phyloP scores from a whole-genome alignment of 1,140 invertebrate genomes.

The Brachystomella parvula region DNA sequence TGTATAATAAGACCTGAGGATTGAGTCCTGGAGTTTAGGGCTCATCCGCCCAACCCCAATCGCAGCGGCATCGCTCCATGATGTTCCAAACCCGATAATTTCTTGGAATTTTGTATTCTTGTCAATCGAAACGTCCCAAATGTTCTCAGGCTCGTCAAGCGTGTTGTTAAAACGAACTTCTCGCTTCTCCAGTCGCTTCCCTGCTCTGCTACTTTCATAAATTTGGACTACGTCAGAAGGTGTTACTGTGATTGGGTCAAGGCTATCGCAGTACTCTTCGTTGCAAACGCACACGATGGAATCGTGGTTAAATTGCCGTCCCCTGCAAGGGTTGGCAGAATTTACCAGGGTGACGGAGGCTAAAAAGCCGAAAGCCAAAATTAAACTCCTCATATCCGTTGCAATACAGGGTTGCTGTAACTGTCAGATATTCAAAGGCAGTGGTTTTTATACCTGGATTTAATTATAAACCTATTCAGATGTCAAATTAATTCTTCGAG shows the following conservation, averaged over 20 bases:
- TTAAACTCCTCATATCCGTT: too few species aligned
- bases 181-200: conserved; percentile 24
- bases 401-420: too few species aligned
- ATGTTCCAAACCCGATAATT: conserved; percentile 68
- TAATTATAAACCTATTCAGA: too few species aligned
- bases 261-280: conserved; percentile 69
- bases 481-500: too few species aligned
- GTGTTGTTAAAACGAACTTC: conserved; percentile 19
- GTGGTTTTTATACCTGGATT: too few species aligned
- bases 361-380: too few species aligned
- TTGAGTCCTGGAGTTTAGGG: conserved; percentile 12
- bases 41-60: conserved; percentile 42
- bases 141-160: background rate
- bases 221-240: conserved; percentile 10
- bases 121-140: conserved; percentile 11
- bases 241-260: conserved; percentile 39
- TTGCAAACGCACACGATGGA: conserved; percentile 76
- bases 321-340: conserved; percentile 42
- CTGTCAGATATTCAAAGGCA: too few species aligned
- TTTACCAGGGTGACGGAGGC: too few species aligned
- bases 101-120: conserved; percentile 20
- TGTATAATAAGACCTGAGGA: conserved; percentile 39
- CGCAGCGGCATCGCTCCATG: conserved; percentile 73
- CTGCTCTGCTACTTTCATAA: conserved; percentile 21
- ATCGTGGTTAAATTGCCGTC: conserved; percentile 42